A percentile compares a stretch with the other conserved stretches of the same genome.
These are phyloP conservation scores for Lamprotornis superbus DNA, from an alignment of 2,113 vertebrate species.

Conservation along the genomic window DNA sequence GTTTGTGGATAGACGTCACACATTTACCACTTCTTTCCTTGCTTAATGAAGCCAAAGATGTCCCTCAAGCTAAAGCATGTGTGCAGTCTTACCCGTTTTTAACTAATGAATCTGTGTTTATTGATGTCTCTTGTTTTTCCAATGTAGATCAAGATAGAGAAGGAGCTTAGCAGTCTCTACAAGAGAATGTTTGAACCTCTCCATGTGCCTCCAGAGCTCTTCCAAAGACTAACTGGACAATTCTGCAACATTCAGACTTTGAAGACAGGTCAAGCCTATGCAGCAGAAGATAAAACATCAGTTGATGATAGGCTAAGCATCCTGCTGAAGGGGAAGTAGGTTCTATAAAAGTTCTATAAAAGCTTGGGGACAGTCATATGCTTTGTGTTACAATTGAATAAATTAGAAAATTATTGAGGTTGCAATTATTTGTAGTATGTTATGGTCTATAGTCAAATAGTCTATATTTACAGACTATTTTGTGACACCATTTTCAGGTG, in stretches of 20 bases:
- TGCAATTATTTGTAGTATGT: accelerated
- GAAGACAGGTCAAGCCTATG: constrained; percentile 90
- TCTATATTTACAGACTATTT: not conserved
- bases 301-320: constrained; percentile 96
- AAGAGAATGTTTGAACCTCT: constrained; percentile 94
- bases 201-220: constrained; percentile 89
- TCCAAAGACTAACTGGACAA: constrained; percentile 92
- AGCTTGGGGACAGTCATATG: not conserved
- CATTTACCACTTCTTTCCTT: not conserved
- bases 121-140: not conserved
- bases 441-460: not conserved
- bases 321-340: constrained; percentile 95
- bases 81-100: not conserved
- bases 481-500: not conserved
- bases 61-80: not conserved
- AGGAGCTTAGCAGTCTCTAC: constrained; percentile 89
- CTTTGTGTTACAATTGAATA: not conserved
- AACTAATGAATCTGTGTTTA: not conserved
- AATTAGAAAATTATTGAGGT: not conserved
- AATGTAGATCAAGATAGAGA: constrained; percentile 93
- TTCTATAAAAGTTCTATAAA: not conserved
- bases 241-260: constrained; percentile 94
- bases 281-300: constrained; percentile 94
- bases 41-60: not conserved
- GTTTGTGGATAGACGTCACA: not conserved